Conservation (phyloP, 2,113 vertebrate species). For the Sander vitreus region DNA sequence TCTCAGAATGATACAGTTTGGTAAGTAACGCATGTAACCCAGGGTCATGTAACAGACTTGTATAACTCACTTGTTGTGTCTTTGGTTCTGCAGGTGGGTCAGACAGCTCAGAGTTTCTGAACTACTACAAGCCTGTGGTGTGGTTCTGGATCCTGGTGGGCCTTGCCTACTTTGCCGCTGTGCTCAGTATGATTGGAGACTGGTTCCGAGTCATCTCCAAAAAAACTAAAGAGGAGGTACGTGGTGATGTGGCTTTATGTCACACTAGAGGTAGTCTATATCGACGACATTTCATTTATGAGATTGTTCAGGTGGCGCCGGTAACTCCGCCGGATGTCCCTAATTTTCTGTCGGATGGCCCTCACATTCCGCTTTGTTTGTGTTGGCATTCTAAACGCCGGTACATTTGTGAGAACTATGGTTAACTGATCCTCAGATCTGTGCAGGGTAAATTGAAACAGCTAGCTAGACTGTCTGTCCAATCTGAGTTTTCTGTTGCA, state of each 20-base stretch:
- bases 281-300: no score
- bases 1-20: neutral
- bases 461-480: no score
- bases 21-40: neutral
- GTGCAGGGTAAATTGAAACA: no score
- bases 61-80: constrained; percentile 10
- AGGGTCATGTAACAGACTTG: neutral
- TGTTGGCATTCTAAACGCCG: no score
- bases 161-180: constrained; percentile 97
- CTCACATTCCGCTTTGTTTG: no score
- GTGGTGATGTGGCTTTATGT: constrained; percentile 31
- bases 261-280: neutral
- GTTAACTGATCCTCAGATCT: no score
- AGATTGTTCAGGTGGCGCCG: no score
- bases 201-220: constrained; percentile 98
- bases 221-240: constrained; percentile 99
- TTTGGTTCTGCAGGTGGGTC: constrained; percentile 85
- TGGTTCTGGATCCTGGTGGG: constrained; percentile 99
- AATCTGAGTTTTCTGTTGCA: no score
- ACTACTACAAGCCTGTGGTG: constrained; percentile 97
- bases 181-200: constrained; percentile 99
- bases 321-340: no score
- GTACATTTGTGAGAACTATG: no score
- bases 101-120: constrained; percentile 90
- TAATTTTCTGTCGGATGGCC: no score